phyloP scores from a whole-genome alignment of 2,888 invertebrate genomes.

The Hirtodrosophila duncani region DNA sequence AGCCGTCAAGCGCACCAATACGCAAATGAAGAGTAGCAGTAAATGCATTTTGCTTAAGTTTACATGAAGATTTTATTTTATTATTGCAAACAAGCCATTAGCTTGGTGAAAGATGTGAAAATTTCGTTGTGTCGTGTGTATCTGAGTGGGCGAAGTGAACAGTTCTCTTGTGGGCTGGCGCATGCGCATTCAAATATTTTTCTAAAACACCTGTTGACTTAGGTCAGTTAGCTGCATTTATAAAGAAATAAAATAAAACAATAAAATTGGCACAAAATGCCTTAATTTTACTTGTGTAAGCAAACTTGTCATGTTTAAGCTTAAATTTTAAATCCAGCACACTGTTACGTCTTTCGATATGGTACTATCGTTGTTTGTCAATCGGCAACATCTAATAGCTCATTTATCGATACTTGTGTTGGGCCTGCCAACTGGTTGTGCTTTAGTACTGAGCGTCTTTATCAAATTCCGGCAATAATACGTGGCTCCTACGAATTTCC shows the following conservation, averaged over 20 bases:
- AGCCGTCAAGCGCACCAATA: slow-evolving; percentile 1
- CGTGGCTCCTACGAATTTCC: slow-evolving; percentile 45
- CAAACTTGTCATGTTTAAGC: no score
- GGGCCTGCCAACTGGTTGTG: no score
- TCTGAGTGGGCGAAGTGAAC: slow-evolving; percentile 26
- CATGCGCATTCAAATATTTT: slow-evolving; percentile 34
- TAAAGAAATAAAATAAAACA: background rate
- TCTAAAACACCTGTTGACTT: slow-evolving; percentile 37
- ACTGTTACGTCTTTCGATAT: no score
- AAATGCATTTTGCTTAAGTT: slow-evolving; percentile 35
- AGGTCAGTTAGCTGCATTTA: slow-evolving; percentile 35
- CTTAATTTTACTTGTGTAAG: no score
- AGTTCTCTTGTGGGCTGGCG: slow-evolving; percentile 30
- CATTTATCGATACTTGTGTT: no score
- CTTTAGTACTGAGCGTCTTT: no score
- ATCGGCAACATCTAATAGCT: no score
- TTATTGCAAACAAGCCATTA: slow-evolving; percentile 21
- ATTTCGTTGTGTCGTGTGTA: slow-evolving; percentile 55
- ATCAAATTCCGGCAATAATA: slow-evolving; percentile 47
- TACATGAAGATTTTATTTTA: slow-evolving; percentile 38
- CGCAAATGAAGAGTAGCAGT: slow-evolving; percentile 9
- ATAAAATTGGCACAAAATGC: no score
- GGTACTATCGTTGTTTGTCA: no score
- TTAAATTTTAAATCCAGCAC: no score
- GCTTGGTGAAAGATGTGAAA: slow-evolving; percentile 29